Base-by-base conservation (phyloP, 1,140 invertebrate genomes). In the Listronotus bonariensis region DNA sequence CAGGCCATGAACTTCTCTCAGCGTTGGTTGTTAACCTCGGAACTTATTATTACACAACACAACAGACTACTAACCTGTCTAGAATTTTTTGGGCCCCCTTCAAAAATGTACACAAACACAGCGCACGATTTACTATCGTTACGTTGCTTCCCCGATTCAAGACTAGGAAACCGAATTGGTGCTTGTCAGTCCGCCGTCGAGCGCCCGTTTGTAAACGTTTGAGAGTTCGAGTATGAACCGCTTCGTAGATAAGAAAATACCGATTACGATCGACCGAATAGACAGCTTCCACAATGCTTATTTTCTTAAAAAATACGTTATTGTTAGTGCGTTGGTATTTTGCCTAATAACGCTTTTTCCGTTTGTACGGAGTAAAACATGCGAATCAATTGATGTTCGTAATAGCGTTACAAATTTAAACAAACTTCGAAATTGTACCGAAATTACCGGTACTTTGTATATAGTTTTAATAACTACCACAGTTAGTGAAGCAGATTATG, bases 381-480 rank as follows among this genome's bases (percentile, higher is more conserved):
- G 76, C 61, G 46, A 57, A 12, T 55, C 65, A 12, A 58, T 76
- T 8, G 71, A 73, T 40, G 67, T 78, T 17, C 59, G 72, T 11
- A 75, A 73, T 42, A 42, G 60, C 14, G 58, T 73, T 1, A 36
- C 17, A 7, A 42, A 72, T 17, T 61, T 77, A 34, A 42, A 71
- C 9, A 63, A 68, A 54, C 56, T 78, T 18, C 34, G 54, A 11
- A 68, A 72, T 48, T 78, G 77, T 49, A 74, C 68, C 9, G 65
- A 73, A 46, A 84, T 89, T 64, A 86, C 85, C 10, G 87, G 85
- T 42, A 86, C 83, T 71, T 74, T 88, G 7, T 64, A 81, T 32
- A 80, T 88, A 69, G 76, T 87, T 17, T 77, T 91, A 26, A 86
- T 92, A 36, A 86, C 88, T 57, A 73, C 73, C 14, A 80, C 81